Conservation (phyloP, 2,797 vertebrate genomes). For the Squalus acanthias region DNA sequence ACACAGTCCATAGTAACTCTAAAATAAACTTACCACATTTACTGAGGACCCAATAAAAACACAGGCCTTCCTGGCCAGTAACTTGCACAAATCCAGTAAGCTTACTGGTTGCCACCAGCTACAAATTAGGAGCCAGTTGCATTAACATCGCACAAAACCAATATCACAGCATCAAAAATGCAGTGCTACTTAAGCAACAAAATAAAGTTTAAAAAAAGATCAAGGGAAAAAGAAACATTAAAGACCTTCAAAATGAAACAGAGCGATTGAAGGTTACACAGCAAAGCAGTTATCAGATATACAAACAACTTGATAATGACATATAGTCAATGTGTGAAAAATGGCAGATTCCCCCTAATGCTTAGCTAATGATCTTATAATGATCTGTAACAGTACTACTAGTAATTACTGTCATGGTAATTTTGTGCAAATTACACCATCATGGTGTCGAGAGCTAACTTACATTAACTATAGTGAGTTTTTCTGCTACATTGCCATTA, state of each 20-base stretch:
- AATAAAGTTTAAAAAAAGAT: conserved; percentile 45
- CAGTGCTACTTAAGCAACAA: conserved; percentile 26
- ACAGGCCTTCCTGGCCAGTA: neutral
- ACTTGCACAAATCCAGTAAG: neutral
- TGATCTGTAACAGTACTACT: conserved; percentile 61
- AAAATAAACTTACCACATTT: neutral
- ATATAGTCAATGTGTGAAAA: conserved; percentile 68
- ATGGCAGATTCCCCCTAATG: conserved; percentile 64
- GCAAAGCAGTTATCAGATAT: conserved; percentile 55
- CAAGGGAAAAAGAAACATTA: neutral
- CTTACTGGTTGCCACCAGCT: neutral
- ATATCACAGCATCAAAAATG: neutral
- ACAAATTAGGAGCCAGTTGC: neutral
- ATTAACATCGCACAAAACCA: neutral
- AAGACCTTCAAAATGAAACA: neutral
- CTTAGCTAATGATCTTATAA: conserved; percentile 65
- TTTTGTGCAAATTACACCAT: conserved; percentile 45
- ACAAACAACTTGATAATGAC: conserved; percentile 59
- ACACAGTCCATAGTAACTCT: neutral
- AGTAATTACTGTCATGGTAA: conserved; percentile 62
- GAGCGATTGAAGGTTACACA: conserved; percentile 46
- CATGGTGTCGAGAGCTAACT: neutral
- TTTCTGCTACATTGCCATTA: neutral
- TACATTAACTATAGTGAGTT: neutral
- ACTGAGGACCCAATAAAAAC: neutral